phyloP scores from a whole-genome alignment of 2,113 vertebrate genomes.

The Scatophagus argus region DNA sequence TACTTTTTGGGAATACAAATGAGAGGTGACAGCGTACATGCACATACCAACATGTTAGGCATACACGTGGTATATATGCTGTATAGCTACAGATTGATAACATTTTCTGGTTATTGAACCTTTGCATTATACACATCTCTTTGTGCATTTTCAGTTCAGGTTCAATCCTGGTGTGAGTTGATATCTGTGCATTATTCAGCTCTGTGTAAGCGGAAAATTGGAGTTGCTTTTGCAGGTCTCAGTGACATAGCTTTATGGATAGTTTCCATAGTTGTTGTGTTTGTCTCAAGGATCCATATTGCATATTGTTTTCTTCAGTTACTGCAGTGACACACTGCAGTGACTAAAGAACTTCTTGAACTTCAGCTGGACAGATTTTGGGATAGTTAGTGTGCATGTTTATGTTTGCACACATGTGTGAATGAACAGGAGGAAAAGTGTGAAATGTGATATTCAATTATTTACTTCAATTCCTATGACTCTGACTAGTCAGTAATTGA shows the following conservation, averaged over 20 bases:
- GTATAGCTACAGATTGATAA: neutral
- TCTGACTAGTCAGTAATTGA: neutral
- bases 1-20: slow-evolving; percentile 31
- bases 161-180: neutral
- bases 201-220: neutral
- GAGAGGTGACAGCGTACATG: neutral
- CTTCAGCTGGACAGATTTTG: neutral
- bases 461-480: neutral
- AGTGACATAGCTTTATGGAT: neutral
- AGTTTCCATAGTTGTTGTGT: neutral
- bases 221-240: neutral
- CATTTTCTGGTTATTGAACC: neutral
- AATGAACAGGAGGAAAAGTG: neutral
- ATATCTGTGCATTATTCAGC: neutral
- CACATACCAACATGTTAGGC: neutral
- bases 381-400: neutral
- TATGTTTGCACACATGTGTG: neutral
- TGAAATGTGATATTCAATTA: neutral
- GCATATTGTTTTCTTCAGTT: neutral
- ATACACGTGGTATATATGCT: too few species aligned
- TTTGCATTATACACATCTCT: neutral
- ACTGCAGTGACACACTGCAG: neutral
- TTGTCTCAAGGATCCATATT: neutral
- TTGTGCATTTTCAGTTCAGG: neutral
- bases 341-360: too few species aligned